phyloP scores from a whole-genome alignment of 2,797 vertebrate species.

The Octomys mimax region DNA sequence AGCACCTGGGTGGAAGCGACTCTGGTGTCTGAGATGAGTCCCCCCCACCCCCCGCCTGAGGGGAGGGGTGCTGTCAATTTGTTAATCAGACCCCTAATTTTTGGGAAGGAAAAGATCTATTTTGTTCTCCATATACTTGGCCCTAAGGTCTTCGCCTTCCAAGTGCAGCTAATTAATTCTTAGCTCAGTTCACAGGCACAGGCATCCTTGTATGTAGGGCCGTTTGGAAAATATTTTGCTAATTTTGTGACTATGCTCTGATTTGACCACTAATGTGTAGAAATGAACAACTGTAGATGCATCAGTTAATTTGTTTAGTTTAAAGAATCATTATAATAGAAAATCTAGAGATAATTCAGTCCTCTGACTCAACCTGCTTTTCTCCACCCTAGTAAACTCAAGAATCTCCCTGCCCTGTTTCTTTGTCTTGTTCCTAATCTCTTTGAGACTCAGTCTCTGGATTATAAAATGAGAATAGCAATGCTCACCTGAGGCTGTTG shows the following conservation, averaged over 20 bases:
- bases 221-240: slow-evolving; percentile 9
- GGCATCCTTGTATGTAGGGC: not conserved
- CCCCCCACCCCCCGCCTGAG: not conserved
- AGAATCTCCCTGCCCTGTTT: not conserved
- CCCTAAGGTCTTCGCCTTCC: not conserved
- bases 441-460: not conserved
- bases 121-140: not conserved
- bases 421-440: not conserved
- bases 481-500: not conserved
- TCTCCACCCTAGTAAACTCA: not conserved
- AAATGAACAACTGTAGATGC: not conserved
- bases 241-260: not conserved
- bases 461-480: not conserved
- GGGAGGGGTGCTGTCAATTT: not conserved
- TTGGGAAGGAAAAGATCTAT: not conserved
- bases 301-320: slow-evolving; percentile 1
- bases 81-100: not conserved
- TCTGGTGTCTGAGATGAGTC: not conserved
- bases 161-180: not conserved
- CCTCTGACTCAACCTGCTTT: accelerated
- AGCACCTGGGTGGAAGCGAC: not conserved
- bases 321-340: not conserved
- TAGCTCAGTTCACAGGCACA: not conserved
- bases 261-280: not conserved
- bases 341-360: slow-evolving; percentile 13